These are phyloP conservation scores for Cheilosia impressa DNA, from an alignment of 2,888 invertebrate species.

Conservation along the genomic window DNA sequence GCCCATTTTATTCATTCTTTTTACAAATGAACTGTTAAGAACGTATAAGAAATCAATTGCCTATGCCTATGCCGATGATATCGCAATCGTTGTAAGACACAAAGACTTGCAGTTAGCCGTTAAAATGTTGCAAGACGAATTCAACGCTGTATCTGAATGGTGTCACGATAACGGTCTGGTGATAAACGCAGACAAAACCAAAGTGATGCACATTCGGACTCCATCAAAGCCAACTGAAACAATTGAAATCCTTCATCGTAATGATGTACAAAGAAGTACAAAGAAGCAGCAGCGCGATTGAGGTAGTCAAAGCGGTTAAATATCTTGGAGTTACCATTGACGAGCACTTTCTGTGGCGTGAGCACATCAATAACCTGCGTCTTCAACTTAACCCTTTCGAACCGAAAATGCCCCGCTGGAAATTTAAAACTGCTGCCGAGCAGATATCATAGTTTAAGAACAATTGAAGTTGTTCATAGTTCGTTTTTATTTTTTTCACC, in stretches of 20 bases:
- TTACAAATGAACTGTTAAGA: no score
- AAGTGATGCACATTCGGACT: conserved; percentile 10
- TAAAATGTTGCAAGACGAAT: not conserved
- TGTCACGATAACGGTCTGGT: conserved; percentile 4
- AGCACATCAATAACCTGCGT: no score
- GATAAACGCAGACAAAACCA: not conserved
- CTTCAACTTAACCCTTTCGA: conserved; percentile 23
- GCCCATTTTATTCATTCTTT: no score
- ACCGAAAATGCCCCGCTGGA: conserved; percentile 20
- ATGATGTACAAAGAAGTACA: conserved; percentile 4
- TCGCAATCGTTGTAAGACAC: no score
- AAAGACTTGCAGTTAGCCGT: not conserved
- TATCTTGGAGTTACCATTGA: no score
- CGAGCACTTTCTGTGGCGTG: no score
- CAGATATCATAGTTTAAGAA: not conserved
- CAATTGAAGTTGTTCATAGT: conserved; percentile 9
- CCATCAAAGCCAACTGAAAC: no score
- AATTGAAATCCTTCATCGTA: conserved; percentile 2
- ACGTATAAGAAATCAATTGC: no score
- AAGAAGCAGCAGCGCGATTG: not conserved
- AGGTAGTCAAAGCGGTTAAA: not conserved
- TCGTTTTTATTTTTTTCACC: conserved; percentile 30
- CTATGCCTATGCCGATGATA: no score
- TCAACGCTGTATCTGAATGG: not conserved
- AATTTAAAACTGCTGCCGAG: conserved; percentile 10